Evolutionary conservation across 2,888 invertebrate species (phyloP), one percentile per base, ranked within the genome.

Genomic region (Aplocera efformata): DNA sequence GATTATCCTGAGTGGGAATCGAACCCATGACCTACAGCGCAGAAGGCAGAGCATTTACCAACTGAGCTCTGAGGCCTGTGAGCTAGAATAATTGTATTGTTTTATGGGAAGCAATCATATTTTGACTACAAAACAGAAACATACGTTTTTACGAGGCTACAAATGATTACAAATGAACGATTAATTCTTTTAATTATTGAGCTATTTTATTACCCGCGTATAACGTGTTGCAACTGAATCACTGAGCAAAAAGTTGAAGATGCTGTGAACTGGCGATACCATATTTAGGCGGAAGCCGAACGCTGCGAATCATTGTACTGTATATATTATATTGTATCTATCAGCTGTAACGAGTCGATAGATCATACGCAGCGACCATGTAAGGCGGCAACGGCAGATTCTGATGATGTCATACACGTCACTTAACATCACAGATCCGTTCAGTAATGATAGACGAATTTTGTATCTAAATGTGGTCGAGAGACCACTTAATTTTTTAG

Each of bases 351-450:
- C 58, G 63, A 60, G 63, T 59, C 67, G 67, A 78, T 81, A 79
- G 74, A 83, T 83, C 82, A 84, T 83, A 79, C 74, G 61, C 69
- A 68, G 72, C 72, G 69, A 69, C 86, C 85, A 79, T 83, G 78
- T 86, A 84, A 70, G 86, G 86, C 65, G 58, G 70, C 66, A 69
- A 69, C 63, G 69, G 72, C 73, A 72, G 66, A 73, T 70, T 76
- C 67, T 67, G 79, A 68, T 85, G 86, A 86, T 83, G 83, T 83
- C 85, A 85, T 85, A 63, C 71, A 54, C 61, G 56, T 59, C 60
- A 67, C 58, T 63, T 51, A 58, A 61, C 51, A 56, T 60, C 56
- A 58, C 56, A 60, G 63, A 60, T 60, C 57, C 57, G 61, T 60
- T 62, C 65, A 63, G 57, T 58, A 52, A 56, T 54, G 46, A 57